Base-by-base conservation (phyloP, 2,113 vertebrate genomes). In the Halichoeres trimaculatus region DNA sequence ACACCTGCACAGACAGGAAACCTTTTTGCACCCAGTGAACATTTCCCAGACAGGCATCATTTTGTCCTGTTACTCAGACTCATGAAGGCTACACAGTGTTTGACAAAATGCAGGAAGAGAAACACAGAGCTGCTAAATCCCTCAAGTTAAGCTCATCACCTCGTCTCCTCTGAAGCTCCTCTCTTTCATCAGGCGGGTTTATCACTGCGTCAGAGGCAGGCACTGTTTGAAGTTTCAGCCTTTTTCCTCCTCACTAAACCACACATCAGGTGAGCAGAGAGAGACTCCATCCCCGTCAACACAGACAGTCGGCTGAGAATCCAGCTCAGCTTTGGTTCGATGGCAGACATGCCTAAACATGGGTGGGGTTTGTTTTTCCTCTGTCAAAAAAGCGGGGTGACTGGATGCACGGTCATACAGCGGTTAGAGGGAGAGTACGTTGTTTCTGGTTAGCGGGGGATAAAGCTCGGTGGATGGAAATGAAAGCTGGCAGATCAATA, bases 151-250 rank as follows among this genome's bases (percentile, higher is more conserved):
- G 87, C 90, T 70, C 76, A 66, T 74, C 80, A 66, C 82, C 73
- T 82, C 76, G 56, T 76, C 78, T 62, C 64, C 82, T 90, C 60
- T 75, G 74, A 86, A 86, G 84, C 80, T 74, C 41, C 8, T 38
- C 77, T 79, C 88, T 92, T 92, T 92, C 88, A 91, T 91, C 87
- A 86, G 73, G 63, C 76, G 76, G 78, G 78, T 87, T 90, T 90
- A 91, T 85, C 83, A 22, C 67, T n/a, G 72, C 73, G 78, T 71
- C 70, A 80, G 66, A 85, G 59, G 57, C 67, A 22, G 53, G 66
- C 80, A 14, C 45, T 20, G 87, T 92, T 85, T 91, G 89, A 92
- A 90, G 90, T 88, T 85, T 81, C 30, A 30, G 30, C 17, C 73
- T 71, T 70, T 64, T 54, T 47, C 57, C 8, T 35, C 47, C 40